These are phyloP conservation scores for Passer montanus DNA, from an alignment of 2,113 vertebrate genomes.

Conservation along the genomic window DNA sequence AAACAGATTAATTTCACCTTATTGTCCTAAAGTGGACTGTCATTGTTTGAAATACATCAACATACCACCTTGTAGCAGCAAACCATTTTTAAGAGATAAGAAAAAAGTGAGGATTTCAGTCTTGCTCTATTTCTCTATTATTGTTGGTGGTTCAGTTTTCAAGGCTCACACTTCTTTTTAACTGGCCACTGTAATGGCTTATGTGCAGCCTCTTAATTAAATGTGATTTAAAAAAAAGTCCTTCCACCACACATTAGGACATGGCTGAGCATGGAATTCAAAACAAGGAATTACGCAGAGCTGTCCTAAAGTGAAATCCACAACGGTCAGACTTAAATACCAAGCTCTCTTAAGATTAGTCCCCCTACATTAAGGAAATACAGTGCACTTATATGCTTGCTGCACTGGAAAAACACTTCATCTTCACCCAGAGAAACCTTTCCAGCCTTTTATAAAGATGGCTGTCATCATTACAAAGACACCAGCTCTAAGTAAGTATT, in stretches of 20 bases:
- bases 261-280: not conserved
- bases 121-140: not conserved
- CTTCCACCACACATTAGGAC: not conserved
- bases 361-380: not conserved
- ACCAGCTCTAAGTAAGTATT: not conserved
- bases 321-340: not conserved
- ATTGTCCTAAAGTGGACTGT: not conserved
- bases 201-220: not conserved
- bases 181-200: not conserved
- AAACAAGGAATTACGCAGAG: constrained; percentile 15
- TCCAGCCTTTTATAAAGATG: not conserved
- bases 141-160: constrained; percentile 1
- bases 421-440: not conserved
- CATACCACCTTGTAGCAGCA: not conserved
- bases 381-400: not conserved
- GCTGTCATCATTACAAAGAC: not conserved
- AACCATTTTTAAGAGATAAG: not conserved
- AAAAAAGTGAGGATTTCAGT: not conserved
- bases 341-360: not conserved
- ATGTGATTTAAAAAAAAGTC: not conserved
- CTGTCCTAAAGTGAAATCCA: not conserved
- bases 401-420: not conserved
- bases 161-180: constrained; percentile 9
- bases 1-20: not conserved
- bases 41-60: not conserved